Evolutionary conservation across 2,113 vertebrate species (phyloP).

Genomic region (Hydrochoerus hydrochaeris): DNA sequence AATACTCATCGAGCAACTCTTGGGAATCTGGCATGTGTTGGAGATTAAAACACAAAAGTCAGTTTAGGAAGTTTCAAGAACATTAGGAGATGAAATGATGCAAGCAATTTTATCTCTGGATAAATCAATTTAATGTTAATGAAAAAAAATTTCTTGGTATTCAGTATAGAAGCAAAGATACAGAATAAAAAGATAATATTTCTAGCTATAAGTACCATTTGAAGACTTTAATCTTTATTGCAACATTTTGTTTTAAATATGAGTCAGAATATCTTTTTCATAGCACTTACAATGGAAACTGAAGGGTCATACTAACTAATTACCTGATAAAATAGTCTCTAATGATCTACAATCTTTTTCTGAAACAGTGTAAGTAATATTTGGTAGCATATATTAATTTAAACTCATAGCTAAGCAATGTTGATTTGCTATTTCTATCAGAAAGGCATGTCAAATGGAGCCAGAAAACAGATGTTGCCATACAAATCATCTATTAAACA

Average conservation of each 20-base stretch:
- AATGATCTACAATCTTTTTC: slow-evolving; percentile 6
- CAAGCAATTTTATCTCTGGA: slow-evolving; percentile 62
- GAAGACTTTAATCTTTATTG: slow-evolving; percentile 43
- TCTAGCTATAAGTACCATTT: slow-evolving; percentile 22
- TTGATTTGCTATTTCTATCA: slow-evolving; percentile 37
- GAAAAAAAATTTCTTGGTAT: slow-evolving; percentile 66
- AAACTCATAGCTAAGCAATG: not conserved
- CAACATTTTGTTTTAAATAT: slow-evolving; percentile 9
- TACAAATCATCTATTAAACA: slow-evolving; percentile 56
- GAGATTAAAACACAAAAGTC: slow-evolving; percentile 56
- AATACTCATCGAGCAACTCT: slow-evolving; percentile 25
- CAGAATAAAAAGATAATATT: slow-evolving; percentile 42
- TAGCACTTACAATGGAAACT: slow-evolving; percentile 31
- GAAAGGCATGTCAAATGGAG: slow-evolving; percentile 48
- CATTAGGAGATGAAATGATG: slow-evolving; percentile 51
- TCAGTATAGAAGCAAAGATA: slow-evolving; percentile 50
- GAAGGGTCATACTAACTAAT: not conserved
- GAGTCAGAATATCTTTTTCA: not conserved
- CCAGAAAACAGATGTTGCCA: slow-evolving; percentile 58
- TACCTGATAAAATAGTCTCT: not conserved
- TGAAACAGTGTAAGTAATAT: not conserved
- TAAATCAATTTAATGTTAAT: slow-evolving; percentile 69
- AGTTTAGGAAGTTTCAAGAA: slow-evolving; percentile 55
- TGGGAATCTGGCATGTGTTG: not conserved
- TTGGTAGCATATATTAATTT: slow-evolving; percentile 12